Percentiles rank a stretch among this genome's conserved stretches.
Conservation (phyloP, 2,113 vertebrate species). For the Planiliza haematocheilus region DNA sequence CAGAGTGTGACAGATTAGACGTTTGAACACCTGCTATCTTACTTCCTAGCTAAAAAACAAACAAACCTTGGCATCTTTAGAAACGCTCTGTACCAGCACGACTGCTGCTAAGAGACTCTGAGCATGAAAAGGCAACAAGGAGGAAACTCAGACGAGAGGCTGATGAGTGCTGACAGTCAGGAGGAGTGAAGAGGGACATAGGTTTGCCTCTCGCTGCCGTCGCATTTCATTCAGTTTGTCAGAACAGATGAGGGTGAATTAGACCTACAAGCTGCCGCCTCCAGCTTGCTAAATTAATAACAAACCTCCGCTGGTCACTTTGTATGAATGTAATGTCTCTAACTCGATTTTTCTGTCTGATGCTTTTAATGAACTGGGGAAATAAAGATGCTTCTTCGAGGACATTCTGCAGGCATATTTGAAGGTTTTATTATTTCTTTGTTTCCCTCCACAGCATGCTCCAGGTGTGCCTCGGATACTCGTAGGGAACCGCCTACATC, state of each 20-base stretch:
- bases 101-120: neutral
- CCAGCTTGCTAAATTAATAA: constrained; percentile 23
- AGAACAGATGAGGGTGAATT: constrained; percentile 23
- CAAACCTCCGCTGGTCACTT: neutral
- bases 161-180: constrained; percentile 33
- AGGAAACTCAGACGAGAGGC: constrained; percentile 10
- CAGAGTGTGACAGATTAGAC: too few species aligned
- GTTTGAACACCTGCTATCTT: too few species aligned
- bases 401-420: too few species aligned
- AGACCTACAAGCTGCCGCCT: fast-evolving
- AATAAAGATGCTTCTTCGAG: too few species aligned
- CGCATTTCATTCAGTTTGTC: constrained; percentile 45
- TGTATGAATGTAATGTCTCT: neutral
- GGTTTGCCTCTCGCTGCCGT: neutral
- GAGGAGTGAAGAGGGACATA: constrained; percentile 9
- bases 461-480: constrained; percentile 97
- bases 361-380: neutral
- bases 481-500: constrained; percentile 95
- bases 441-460: constrained; percentile 86
- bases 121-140: constrained; percentile 9
- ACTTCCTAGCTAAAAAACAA: too few species aligned
- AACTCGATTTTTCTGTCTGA: neutral
- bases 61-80: too few species aligned
- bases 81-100: too few species aligned
- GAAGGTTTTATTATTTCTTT: too few species aligned